Evolutionary conservation across 2,113 vertebrate genomes (phyloP).

Genomic region (Sphyrna mokarran): DNA sequence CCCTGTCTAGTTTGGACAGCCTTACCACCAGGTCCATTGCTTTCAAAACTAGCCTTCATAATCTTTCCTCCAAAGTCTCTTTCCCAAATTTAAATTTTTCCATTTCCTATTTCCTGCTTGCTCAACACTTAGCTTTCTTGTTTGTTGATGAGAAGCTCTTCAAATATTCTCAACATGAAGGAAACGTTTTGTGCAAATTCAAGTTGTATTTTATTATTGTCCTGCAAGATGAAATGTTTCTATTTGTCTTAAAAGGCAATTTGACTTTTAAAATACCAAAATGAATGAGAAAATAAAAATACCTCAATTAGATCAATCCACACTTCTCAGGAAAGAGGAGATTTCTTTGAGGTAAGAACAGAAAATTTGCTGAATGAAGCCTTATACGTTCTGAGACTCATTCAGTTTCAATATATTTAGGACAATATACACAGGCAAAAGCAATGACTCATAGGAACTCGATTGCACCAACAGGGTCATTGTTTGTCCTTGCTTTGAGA

Average conservation of each 20-base stretch:
- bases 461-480: background rate
- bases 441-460: background rate
- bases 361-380: background rate
- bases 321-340: background rate
- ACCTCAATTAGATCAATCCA: background rate
- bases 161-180: background rate
- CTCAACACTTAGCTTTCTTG: background rate
- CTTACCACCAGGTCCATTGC: background rate
- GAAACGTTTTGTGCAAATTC: background rate
- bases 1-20: background rate
- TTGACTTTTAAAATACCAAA: background rate
- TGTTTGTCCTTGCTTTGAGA: background rate
- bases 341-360: background rate
- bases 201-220: background rate
- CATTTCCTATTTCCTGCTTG: background rate
- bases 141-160: background rate
- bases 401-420: background rate
- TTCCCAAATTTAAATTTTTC: background rate
- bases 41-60: background rate
- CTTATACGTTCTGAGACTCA: background rate
- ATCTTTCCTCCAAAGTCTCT: background rate
- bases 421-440: background rate
- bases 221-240: background rate
- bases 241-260: background rate
- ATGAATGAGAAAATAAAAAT: background rate